Evolutionary conservation across 2,888 invertebrate species (phyloP).

Genomic region (Andrena camellia): DNA sequence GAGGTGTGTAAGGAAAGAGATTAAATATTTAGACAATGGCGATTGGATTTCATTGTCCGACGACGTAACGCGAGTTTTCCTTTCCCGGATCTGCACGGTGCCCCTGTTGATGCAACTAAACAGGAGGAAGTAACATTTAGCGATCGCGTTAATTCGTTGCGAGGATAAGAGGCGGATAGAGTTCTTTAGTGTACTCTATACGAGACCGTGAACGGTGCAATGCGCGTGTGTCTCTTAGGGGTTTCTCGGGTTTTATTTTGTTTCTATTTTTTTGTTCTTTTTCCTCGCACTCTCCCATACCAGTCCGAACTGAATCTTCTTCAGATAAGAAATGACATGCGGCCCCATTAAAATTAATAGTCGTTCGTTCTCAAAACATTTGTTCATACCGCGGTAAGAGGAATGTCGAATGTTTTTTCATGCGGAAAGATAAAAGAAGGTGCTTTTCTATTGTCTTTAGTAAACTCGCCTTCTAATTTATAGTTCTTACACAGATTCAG

Average conservation of each 20-base stretch:
- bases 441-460: background rate
- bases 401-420: background rate
- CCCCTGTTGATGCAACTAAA: conserved; percentile 48
- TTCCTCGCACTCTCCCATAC: conserved; percentile 49
- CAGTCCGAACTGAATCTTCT: conserved; percentile 24
- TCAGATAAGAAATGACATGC: conserved; percentile 39
- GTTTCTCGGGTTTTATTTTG: conserved; percentile 29
- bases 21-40: conserved; percentile 19
- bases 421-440: conserved; percentile 9
- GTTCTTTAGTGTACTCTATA: conserved; percentile 67
- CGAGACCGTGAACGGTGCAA: conserved; percentile 71
- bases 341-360: conserved; percentile 31
- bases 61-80: conserved; percentile 44
- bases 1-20: background rate
- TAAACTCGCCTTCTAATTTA: background rate
- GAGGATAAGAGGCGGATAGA: conserved; percentile 52
- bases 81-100: conserved; percentile 52
- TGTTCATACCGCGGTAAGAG: background rate
- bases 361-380: background rate
- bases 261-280: conserved; percentile 45
- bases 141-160: conserved; percentile 75
- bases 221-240: conserved; percentile 62
- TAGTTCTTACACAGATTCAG: background rate
- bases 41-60: conserved; percentile 53
- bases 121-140: conserved; percentile 72